Percentiles rank a stretch among this genome's conserved stretches.
These are phyloP conservation scores for Kryptolebias marmoratus DNA, from an alignment of 2,113 vertebrate species.

Conservation along the genomic window DNA sequence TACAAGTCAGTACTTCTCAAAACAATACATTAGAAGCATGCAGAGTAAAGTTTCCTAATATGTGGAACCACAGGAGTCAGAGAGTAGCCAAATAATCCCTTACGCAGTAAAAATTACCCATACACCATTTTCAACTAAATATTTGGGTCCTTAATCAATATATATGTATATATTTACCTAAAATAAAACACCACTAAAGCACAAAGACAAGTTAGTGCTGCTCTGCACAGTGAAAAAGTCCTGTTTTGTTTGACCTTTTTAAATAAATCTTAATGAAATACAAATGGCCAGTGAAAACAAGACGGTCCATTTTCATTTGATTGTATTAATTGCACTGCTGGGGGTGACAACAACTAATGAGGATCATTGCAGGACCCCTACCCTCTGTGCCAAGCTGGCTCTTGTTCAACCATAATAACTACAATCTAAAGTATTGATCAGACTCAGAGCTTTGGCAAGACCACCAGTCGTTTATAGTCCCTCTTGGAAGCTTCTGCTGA, in stretches of 20 bases:
- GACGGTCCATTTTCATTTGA: slow-evolving; percentile 41
- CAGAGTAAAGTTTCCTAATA: too few relatives aligned
- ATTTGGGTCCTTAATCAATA: too few relatives aligned
- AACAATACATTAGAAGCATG: too few relatives aligned
- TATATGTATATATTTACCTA: too few relatives aligned
- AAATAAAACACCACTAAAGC: too few relatives aligned
- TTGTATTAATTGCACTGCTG: slow-evolving; percentile 35
- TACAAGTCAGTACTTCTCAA: too few relatives aligned
- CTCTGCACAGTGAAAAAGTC: neutral
- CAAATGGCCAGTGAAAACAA: slow-evolving; percentile 33
- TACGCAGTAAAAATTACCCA: too few relatives aligned
- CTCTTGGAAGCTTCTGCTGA: slow-evolving; percentile 20
- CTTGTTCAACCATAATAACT: slow-evolving; percentile 58
- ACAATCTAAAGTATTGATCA: slow-evolving; percentile 65
- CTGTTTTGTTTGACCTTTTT: slow-evolving; percentile 23
- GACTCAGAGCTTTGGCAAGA: slow-evolving; percentile 45
- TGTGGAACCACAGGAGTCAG: too few relatives aligned
- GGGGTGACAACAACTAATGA: slow-evolving; percentile 56
- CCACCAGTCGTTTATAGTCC: slow-evolving; percentile 57
- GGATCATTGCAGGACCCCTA: slow-evolving; percentile 29
- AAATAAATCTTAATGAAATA: slow-evolving; percentile 23
- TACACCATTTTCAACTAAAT: too few relatives aligned
- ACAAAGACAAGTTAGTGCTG: too few relatives aligned
- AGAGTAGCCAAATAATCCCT: too few relatives aligned
- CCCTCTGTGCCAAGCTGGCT: slow-evolving; percentile 40